Evolutionary conservation across 2,113 vertebrate genomes (phyloP).

Genomic region (Poecile atricapillus): DNA sequence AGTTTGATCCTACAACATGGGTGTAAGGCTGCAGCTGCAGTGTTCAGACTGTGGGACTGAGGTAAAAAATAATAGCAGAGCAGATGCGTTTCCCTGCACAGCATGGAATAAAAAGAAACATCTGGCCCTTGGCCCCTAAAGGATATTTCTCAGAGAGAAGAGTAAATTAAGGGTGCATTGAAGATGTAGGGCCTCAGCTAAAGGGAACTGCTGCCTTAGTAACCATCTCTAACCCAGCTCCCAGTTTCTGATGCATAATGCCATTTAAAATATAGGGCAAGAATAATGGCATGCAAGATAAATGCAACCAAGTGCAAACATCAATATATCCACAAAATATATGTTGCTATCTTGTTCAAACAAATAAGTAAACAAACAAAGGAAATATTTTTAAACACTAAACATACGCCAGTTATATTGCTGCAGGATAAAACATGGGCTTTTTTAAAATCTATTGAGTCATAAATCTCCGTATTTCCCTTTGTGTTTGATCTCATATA

Average conservation of each 20-base stretch:
- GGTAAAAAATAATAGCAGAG: slow-evolving; percentile 28
- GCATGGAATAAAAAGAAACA: slow-evolving; percentile 36
- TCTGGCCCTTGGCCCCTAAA: slow-evolving; percentile 54
- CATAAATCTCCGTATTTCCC: slow-evolving; percentile 59
- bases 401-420: slow-evolving; percentile 17
- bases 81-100: slow-evolving; percentile 23
- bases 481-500: slow-evolving; percentile 61
- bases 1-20: neutral
- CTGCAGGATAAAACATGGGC: slow-evolving; percentile 39
- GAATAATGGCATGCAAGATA: neutral
- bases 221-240: neutral
- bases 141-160: neutral
- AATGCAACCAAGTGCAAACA: neutral
- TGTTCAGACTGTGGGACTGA: neutral
- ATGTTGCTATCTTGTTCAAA: slow-evolving; percentile 27
- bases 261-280: neutral
- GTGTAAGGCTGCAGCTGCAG: slow-evolving; percentile 14
- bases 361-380: slow-evolving; percentile 43
- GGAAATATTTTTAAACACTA: slow-evolving; percentile 39
- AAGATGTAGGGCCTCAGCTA: neutral
- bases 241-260: neutral
- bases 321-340: slow-evolving; percentile 15
- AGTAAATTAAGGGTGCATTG: slow-evolving; percentile 36
- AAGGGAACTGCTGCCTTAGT: slow-evolving; percentile 6
- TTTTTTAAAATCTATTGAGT: slow-evolving; percentile 48